A percentile compares a stretch with the other conserved stretches of the same genome.
Evolutionary conservation across 2,888 invertebrate genomes (phyloP).

Genomic region (Cheilosia grossa): DNA sequence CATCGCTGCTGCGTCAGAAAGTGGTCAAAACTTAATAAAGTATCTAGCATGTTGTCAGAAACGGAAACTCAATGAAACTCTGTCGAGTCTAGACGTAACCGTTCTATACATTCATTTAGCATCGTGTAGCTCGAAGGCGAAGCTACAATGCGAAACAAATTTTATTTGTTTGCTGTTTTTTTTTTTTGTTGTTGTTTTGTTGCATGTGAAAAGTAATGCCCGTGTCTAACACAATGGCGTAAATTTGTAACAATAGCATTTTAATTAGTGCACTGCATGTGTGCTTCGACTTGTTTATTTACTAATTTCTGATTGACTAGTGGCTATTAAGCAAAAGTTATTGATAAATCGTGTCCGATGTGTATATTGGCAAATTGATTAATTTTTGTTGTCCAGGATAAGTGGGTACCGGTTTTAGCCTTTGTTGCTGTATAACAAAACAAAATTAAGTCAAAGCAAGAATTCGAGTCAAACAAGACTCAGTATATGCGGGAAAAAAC

Average conservation of each 20-base stretch:
- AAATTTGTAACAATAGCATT: conserved; percentile 40
- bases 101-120: conserved; percentile 38
- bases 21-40: neutral
- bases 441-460: conserved; percentile 29
- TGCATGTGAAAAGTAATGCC: conserved; percentile 5
- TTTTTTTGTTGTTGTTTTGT: too few species aligned
- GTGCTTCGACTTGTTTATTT: conserved; percentile 29
- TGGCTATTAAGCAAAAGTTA: conserved; percentile 22
- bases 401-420: neutral
- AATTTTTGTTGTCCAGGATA: neutral
- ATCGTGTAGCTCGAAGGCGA: conserved; percentile 52
- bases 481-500: neutral
- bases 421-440: conserved; percentile 21
- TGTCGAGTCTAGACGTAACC: conserved; percentile 45
- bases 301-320: conserved; percentile 58
- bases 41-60: neutral
- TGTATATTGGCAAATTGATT: conserved; percentile 27
- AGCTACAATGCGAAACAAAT: conserved; percentile 21
- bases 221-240: conserved; percentile 18
- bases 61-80: conserved; percentile 17
- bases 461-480: neutral
- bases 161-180: conserved; percentile 12
- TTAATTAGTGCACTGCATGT: conserved; percentile 60
- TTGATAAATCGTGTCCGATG: conserved; percentile 39
- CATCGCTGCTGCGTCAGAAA: neutral